These are phyloP conservation scores for Eidolon helvum DNA, from an alignment of 2,113 vertebrate species.

Conservation along the genomic window DNA sequence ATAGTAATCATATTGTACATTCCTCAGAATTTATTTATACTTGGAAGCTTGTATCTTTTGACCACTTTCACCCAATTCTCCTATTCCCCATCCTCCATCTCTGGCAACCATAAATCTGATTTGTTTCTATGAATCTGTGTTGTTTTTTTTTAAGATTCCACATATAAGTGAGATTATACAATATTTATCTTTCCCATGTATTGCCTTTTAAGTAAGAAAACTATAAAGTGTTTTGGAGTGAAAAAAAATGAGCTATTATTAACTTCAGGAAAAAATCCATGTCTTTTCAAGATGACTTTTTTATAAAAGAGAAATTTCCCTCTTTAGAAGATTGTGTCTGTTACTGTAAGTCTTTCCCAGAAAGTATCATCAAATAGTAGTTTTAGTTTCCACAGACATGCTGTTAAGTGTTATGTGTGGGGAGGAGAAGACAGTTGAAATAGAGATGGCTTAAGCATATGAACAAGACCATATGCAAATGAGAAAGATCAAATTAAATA, in stretches of 20 bases:
- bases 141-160: neutral
- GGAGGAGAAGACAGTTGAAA: neutral
- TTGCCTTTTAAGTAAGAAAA: constrained; percentile 47
- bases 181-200: neutral
- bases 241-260: constrained; percentile 24
- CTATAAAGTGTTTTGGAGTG: neutral
- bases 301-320: neutral
- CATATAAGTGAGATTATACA: neutral
- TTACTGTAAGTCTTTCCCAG: neutral
- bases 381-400: neutral
- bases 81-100: neutral
- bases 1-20: neutral
- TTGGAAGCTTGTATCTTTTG: neutral
- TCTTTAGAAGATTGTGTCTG: neutral
- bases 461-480: neutral
- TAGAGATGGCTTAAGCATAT: neutral
- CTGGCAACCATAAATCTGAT: neutral
- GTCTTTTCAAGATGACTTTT: neutral
- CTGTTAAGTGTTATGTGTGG: neutral
- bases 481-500: neutral
- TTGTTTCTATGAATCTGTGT: neutral
- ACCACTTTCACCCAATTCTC: neutral
- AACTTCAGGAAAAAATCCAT: neutral
- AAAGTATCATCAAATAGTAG: neutral
- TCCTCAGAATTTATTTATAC: neutral